Conservation (phyloP, 2,888 invertebrate genomes). For the Chironomus riparius region DNA sequence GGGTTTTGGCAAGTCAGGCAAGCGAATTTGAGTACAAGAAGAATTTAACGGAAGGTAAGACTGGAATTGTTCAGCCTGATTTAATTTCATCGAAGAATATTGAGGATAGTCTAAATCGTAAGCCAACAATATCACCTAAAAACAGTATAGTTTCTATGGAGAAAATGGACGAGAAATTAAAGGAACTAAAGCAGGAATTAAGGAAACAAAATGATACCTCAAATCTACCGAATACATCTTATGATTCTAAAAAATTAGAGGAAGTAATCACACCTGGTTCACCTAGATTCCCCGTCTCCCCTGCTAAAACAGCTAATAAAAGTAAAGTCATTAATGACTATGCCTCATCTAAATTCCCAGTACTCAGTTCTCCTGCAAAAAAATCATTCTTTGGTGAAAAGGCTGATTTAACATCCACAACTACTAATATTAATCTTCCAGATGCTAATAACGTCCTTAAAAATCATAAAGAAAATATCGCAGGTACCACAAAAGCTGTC, state of each 20-base stretch:
- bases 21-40: slow-evolving; percentile 40
- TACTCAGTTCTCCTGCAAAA: slow-evolving; percentile 43
- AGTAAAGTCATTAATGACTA: slow-evolving; percentile 35
- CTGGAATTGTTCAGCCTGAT: slow-evolving; percentile 36
- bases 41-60: slow-evolving; percentile 38
- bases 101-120: slow-evolving; percentile 24
- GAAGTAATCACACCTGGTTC: slow-evolving; percentile 46
- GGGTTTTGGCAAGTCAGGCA: slow-evolving; percentile 40
- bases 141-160: not conserved
- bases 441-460: not conserved
- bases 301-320: slow-evolving; percentile 34
- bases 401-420: slow-evolving; percentile 29
- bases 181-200: slow-evolving; percentile 2
- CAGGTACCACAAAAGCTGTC: not conserved
- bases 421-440: slow-evolving; percentile 29
- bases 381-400: slow-evolving; percentile 34
- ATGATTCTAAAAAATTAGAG: slow-evolving; percentile 43
- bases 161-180: slow-evolving; percentile 7
- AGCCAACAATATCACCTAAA: slow-evolving; percentile 28
- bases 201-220: not conserved
- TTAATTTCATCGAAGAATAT: slow-evolving; percentile 33
- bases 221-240: slow-evolving; percentile 30
- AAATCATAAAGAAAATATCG: not conserved
- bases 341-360: slow-evolving; percentile 42
- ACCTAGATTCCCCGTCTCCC: slow-evolving; percentile 43